Base-by-base conservation (phyloP, 1,140 invertebrate species). In the Drosophila yakuba region DNA sequence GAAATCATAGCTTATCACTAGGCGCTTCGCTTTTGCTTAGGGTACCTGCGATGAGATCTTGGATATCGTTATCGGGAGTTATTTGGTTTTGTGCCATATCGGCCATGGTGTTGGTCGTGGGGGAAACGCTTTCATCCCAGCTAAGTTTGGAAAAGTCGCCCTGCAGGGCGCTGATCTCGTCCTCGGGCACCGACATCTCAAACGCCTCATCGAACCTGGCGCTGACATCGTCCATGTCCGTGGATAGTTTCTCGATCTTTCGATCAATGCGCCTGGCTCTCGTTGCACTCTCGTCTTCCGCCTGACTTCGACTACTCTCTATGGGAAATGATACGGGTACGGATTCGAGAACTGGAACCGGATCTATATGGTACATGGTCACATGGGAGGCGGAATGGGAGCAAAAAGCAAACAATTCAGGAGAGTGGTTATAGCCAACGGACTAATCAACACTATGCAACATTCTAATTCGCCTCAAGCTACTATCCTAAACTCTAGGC, bases 161-260 rank as follows among this genome's bases (percentile, higher is more conserved):
- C 85, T 92, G 91, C 39, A 92, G 62, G 50, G 76, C 85, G 58
- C 89, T 92, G 35, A 92, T 78, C 59, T 92, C 91, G 44, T 92
- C 91, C 54, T 92, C 91, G 12, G 79, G 83, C 7, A 92, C 77
- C 12, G 82, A 38, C 54, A 74, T 52, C 56, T 91, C 89, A 32
- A 92, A 91, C 25, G 80, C 66, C 52, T 90, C 81, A 69, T 92
- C 90, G 38, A 92, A 92, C 36, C 75, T 68, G 41, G 57, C 74
- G 52, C 77, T 80, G 14, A 90, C 68, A 45, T 88, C 88, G 55
- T 93, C 90, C 57, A 90, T 43, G 54, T 91, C 78, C 11, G 93
- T 93, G 63, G 94, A 93, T 92, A 95, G 93, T 76, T 94, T 92
- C 88, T 94, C 94, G 83, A 95, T 95, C 84, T 94, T 93, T 54